Evolutionary conservation across 1,140 invertebrate genomes (phyloP), one percentile per base, ranked within the genome.

Genomic region (Luehdorfia chinensis): DNA sequence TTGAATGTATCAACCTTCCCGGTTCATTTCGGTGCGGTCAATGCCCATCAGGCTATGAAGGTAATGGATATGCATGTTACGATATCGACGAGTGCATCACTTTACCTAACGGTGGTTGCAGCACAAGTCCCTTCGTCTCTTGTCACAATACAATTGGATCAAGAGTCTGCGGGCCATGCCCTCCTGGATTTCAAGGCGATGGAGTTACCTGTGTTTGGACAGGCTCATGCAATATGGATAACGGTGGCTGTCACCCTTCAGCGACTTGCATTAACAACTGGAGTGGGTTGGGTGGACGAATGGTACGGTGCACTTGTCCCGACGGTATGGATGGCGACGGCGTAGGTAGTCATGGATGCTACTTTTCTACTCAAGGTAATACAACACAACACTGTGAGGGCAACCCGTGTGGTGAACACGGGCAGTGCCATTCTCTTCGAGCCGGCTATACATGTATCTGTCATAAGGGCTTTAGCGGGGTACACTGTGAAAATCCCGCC

Each of bases 131-230:
- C 0, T 79, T 88, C 46, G 97, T 98, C 0, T 87, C 93, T 45
- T 98, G 97, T 75, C 90, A 94, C 15, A 98, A 98, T 70, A 95
- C 92, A 2, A 86, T 91, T 89, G 97, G 97, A 6, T 95, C 95
- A 0, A 90, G 92, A 55, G 89, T 90, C 14, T 99, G 97, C 85
- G 95, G 93, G 0, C 58, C 89, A 1, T 98, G 97, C 88, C 96
- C 97, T n/a, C 62, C 92, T 4, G 96, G 96, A 7, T 98, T 94
- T 83, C 76, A 89, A 50, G 96, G 96, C 0, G 91, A 98, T 77
- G 96, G 96, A 8, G 75, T 89, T 0, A 90, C 85, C 0, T 97
- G 96, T 65, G 87, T 84, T 2, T 94, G 89, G 75, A 77, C 80
- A 52, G 93, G 93, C 4, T 65, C 91, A 2, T 97, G 96, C 71